These are phyloP conservation scores for Platysteira castanea DNA, from an alignment of 2,113 vertebrate species.

Conservation along the genomic window DNA sequence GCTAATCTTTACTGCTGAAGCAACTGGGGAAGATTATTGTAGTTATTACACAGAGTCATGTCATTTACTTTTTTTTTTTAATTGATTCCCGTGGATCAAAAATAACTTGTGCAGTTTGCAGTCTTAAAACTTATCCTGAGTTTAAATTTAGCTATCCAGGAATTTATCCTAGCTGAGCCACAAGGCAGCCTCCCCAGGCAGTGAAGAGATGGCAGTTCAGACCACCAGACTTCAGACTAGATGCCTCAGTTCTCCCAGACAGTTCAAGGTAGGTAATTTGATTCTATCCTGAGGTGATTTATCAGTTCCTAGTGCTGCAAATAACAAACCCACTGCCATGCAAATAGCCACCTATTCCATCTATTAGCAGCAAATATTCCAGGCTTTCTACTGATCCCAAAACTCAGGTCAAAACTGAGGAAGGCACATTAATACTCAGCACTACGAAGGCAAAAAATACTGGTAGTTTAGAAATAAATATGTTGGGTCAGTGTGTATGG, in stretches of 20 bases:
- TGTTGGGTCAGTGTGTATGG: not conserved
- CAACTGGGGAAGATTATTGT: not conserved
- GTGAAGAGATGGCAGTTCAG: not conserved
- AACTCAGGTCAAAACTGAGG: not conserved
- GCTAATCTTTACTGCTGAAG: not conserved
- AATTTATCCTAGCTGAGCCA: not conserved
- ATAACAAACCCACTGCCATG: not conserved
- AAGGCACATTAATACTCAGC: not conserved
- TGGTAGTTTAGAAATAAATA: not conserved
- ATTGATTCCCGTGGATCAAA: not conserved
- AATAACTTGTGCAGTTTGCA: not conserved
- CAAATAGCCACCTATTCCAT: not conserved
- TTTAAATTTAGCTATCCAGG: not conserved
- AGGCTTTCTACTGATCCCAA: not conserved
- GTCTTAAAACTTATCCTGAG: not conserved
- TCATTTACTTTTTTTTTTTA: not conserved
- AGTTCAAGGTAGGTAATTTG: not conserved
- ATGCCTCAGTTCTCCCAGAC: not conserved
- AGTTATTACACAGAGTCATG: not conserved
- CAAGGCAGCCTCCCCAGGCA: rapidly evolving
- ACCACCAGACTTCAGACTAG: not conserved
- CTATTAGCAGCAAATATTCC: not conserved
- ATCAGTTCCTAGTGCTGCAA: not conserved
- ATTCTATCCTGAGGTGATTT: not conserved
- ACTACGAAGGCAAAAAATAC: not conserved